A percentile compares a stretch with the other conserved stretches of the same genome.
These are phyloP conservation scores for Neopelma chrysocephalum DNA, from an alignment of 2,797 vertebrate species.

Conservation along the genomic window DNA sequence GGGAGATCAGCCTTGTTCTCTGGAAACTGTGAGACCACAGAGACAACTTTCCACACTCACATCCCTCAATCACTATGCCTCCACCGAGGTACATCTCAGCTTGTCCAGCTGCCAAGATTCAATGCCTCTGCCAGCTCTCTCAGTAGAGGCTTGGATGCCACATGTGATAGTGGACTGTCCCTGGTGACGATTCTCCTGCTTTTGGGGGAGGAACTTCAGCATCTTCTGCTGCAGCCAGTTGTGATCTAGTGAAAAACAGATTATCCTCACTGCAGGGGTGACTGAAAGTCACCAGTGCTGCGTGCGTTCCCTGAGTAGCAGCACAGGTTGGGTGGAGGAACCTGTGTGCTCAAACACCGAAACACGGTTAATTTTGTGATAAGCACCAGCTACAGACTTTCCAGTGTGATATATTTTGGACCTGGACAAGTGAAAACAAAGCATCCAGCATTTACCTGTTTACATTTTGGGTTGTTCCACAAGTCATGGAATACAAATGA, in stretches of 20 bases:
- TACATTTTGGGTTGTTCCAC: neutral
- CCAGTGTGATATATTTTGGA: neutral
- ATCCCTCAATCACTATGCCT: neutral
- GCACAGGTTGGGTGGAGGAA: neutral
- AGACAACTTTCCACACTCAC: neutral
- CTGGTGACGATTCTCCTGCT: neutral
- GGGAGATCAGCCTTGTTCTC: neutral
- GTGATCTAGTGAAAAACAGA: neutral
- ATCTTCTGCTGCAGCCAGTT: neutral
- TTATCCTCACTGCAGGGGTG: neutral
- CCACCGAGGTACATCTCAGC: neutral
- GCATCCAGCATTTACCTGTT: neutral
- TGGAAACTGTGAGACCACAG: neutral
- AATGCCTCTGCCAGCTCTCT: neutral
- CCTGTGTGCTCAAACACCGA: neutral
- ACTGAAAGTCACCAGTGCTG: neutral
- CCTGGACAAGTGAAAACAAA: neutral
- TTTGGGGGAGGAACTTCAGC: neutral
- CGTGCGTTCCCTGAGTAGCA: accelerated
- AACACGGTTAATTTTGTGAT: neutral
- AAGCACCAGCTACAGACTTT: neutral
- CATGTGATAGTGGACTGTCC: neutral
- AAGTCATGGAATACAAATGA: neutral
- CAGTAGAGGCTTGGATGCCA: neutral
- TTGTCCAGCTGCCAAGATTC: neutral